phyloP scores from a whole-genome alignment of 2,888 invertebrate species.

The Drosophila mimica region DNA sequence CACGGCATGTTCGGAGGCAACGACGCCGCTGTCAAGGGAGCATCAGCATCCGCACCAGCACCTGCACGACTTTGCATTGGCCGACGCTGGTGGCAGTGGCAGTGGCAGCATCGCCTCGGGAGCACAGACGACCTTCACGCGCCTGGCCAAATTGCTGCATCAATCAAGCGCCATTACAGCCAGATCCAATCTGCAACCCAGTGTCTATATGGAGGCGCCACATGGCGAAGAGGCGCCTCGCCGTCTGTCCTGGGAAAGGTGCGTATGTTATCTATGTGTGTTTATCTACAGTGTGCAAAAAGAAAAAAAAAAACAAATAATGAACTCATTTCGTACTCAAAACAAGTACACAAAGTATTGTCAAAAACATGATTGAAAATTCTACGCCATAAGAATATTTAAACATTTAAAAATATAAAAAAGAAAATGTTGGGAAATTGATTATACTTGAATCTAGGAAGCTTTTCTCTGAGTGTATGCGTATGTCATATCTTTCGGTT shows the following conservation, averaged over 20 bases:
- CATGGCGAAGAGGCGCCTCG: conserved; percentile 85
- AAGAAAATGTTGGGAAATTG: not conserved
- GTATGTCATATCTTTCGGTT: conserved; percentile 25
- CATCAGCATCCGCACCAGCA: conserved; percentile 45
- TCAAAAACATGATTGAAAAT: not conserved
- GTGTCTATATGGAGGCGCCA: conserved; percentile 67
- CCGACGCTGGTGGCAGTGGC: conserved; percentile 37
- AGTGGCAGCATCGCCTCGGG: conserved; percentile 27
- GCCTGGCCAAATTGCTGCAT: conserved; percentile 82
- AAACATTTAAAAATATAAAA: not conserved
- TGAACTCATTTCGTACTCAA: not conserved
- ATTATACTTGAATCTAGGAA: not conserved
- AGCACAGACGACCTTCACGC: conserved; percentile 72
- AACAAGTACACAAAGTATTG: not conserved
- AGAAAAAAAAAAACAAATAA: not conserved
- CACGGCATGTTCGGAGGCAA: conserved; percentile 70
- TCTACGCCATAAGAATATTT: not conserved
- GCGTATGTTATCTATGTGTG: conserved; percentile 65
- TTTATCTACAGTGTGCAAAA: conserved; percentile 2
- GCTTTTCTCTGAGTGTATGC: conserved; percentile 2
- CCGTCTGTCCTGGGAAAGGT: conserved; percentile 87
- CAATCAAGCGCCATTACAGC: conserved; percentile 74
- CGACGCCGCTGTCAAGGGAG: conserved; percentile 56
- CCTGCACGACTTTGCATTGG: conserved; percentile 54
- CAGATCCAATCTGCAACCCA: conserved; percentile 68